Evolutionary conservation across 1,140 invertebrate species (phyloP).

Genomic region (Macrotrachela quadricornifera): DNA sequence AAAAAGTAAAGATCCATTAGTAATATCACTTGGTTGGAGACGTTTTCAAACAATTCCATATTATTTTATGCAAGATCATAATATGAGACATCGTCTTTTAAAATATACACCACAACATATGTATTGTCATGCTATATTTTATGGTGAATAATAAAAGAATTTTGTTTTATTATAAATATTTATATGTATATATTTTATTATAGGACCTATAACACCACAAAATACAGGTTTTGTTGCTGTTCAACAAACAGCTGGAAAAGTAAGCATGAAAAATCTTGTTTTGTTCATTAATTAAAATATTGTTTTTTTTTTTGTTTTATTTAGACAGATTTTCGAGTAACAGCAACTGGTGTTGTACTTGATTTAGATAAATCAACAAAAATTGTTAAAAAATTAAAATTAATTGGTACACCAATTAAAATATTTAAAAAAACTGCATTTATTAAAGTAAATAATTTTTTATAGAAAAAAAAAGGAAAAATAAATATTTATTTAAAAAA

Average conservation of each 20-base stretch:
- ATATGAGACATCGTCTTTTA: constrained; percentile 62
- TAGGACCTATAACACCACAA: constrained; percentile 68
- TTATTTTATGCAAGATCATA: constrained; percentile 80
- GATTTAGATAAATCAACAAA: constrained; percentile 76
- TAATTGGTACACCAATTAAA: constrained; percentile 70
- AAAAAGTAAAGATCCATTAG: constrained; percentile 82
- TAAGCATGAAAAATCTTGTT: too few relatives aligned
- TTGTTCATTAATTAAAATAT: constrained; percentile 11
- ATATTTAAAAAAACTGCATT: constrained; percentile 95
- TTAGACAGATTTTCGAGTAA: constrained; percentile 67
- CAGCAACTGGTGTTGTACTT: constrained; percentile 76
- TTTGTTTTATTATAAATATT: background rate
- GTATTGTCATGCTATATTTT: constrained; percentile 81
- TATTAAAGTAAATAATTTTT: constrained; percentile 41
- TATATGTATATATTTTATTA: background rate
- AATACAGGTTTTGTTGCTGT: constrained; percentile 75
- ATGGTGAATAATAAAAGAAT: constrained; percentile 38
- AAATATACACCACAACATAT: constrained; percentile 95
- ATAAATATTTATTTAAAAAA: background rate
- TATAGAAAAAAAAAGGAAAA: background rate
- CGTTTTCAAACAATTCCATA: constrained; percentile 81
- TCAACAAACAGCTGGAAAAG: constrained; percentile 45
- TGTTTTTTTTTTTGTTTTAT: constrained; percentile 11
- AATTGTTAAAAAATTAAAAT: constrained; percentile 89
- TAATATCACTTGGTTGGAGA: constrained; percentile 87